Evolutionary conservation across 2,797 vertebrate genomes (phyloP), one percentile per base, ranked within the genome.

Genomic region (Phalanger gymnotis): DNA sequence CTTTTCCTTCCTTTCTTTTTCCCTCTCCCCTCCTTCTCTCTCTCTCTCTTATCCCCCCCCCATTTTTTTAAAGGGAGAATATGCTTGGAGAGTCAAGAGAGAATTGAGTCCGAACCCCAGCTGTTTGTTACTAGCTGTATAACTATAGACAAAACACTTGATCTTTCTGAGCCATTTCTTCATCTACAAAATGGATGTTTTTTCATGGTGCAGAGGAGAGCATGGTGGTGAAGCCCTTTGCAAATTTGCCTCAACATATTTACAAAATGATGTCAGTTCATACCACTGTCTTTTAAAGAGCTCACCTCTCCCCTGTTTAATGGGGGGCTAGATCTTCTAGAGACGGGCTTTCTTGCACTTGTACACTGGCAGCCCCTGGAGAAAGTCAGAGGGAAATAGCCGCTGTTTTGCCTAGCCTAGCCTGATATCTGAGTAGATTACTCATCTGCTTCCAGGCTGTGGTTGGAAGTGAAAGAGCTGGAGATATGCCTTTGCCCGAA

Each of bases 121-220:
- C 55, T 90, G 25, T 54, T 22, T 1, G 19, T 27, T 2, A 55
- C 31, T 12, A 30, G 34, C 30, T 1, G 4, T 1, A 56, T 4
- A 53, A 31, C 1, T 3, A 7, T 34, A 51, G 56, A 54, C 55
- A 87, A 34, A 47, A 0, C 7, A 34, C 7, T 5, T 0, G 0
- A 10, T 34, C 40, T 34, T 53, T n/a, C 3, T 19, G 51, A 11
- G 40, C 14, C 30, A 0, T 89, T 12, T 27, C 53, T 92, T 91
- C 31, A 7, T 25, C 0, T 91, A 54, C 90, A 90, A 73, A 89
- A 14, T 0, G 31, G 28, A 13, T 57, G 4, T 0, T 6, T 57
- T 54, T 92, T 87, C 0, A 0, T 2, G 89, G 31, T 34, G 61
- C 34, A 13, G 91, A 90, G 34, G 51, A 90, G 31, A 53, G 52